phyloP scores from a whole-genome alignment of 2,113 vertebrate species.

The Cephalopterus ornatus region DNA sequence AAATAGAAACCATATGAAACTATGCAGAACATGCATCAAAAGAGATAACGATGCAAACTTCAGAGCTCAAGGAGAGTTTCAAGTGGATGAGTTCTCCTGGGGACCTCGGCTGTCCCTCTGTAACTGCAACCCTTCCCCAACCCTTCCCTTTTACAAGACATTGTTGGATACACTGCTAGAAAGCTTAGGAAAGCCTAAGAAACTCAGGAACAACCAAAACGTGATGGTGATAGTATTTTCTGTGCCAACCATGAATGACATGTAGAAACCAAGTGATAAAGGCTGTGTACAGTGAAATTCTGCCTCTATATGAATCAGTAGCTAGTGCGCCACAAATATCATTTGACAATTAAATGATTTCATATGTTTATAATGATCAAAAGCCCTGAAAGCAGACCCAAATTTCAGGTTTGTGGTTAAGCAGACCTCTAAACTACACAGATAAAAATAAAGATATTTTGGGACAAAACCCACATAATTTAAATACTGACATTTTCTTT shows the following conservation, averaged over 20 bases:
- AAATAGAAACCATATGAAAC: not conserved
- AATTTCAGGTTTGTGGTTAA: not conserved
- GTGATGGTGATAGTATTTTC: not conserved
- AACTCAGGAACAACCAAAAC: not conserved
- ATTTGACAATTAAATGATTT: not conserved
- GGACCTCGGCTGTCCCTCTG: not conserved
- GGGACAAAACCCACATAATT: not conserved
- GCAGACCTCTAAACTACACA: not conserved
- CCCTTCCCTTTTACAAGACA: not conserved
- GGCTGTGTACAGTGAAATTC: not conserved
- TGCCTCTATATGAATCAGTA: rapidly evolving
- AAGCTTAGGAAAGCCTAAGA: not conserved
- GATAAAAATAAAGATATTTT: not conserved
- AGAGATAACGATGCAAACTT: not conserved
- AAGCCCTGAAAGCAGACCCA: not conserved
- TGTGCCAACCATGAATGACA: not conserved
- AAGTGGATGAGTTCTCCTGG: rapidly evolving
- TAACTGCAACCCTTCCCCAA: not conserved
- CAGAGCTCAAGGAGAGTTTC: not conserved
- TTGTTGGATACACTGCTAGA: not conserved
- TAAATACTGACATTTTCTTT: not conserved
- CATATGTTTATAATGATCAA: not conserved
- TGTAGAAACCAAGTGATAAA: not conserved
- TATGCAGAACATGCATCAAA: not conserved
- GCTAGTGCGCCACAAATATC: not conserved